Evolutionary conservation across 2,888 invertebrate genomes (phyloP), one percentile per base, ranked within the genome.

Genomic region (Dione vanillae): DNA sequence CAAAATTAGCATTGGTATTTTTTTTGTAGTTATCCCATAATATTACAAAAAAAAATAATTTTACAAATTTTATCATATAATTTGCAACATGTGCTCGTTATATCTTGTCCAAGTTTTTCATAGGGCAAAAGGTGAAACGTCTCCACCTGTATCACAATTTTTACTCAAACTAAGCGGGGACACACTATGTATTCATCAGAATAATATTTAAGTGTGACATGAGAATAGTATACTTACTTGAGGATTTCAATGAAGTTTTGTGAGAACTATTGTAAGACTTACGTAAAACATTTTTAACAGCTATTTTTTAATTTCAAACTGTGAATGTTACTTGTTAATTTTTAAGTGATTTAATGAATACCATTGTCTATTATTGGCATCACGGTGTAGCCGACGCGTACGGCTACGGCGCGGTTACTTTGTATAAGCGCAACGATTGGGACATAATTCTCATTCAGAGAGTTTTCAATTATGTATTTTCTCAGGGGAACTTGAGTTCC

Each of bases 181-280:
- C 40, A 51, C 2, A 37, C 19, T 54, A 40, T 1, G 0, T 20
- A 65, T 52, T 41, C 11, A 43, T 41, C 11, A n/a, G 16, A 56
- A n/a, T 19, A 66, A 37, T 58, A 66, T 47, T 66, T 20, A 9
- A 5, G 66, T 56, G 11, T 14, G 47, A 40, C 11, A 20, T 40
- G 7, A 56, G 27, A 66, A 66, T 58, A 58, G 58, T 40, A 40
- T 66, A 56, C 45, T 47, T 49, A 20, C 37, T 45, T 47, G 10
- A 12, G 37, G n/a, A 20, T 56, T 66, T 66, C 35, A 66, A 45
- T 40, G 20, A 14, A 47, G 9, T 58, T 45, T 56, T 58, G 56
- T 9, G 27, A 27, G 27, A 10, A 41, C 54, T 54, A 20, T 35
- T 40, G 65, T 65, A 65, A 56, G 43, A 43, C 20, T 56, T 41